Evolutionary conservation across 2,797 vertebrate genomes (phyloP).

Genomic region (Sebastes itinus): DNA sequence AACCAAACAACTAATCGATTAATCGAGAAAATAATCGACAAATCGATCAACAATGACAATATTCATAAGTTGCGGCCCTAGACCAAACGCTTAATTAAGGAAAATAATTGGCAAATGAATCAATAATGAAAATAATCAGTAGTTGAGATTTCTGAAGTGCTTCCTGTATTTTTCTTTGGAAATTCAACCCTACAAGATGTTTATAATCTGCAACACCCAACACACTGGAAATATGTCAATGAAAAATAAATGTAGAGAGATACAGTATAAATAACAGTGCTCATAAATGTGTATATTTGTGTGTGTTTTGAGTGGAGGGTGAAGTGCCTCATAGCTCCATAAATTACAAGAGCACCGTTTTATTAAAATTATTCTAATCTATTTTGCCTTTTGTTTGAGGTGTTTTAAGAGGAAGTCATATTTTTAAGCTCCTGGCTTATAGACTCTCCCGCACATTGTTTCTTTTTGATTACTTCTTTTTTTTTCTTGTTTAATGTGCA

Average conservation of each 20-base stretch:
- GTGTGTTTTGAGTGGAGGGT: neutral
- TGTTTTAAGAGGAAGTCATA: conserved; percentile 16
- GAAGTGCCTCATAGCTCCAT: neutral
- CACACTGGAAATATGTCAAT: neutral
- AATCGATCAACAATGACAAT: too few relatives aligned
- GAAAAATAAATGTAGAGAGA: neutral
- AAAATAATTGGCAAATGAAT: neutral
- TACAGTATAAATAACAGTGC: neutral
- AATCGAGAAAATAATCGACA: too few relatives aligned
- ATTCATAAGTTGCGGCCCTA: rapidly evolving
- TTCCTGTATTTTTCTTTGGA: neutral
- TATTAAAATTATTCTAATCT: conserved; percentile 22
- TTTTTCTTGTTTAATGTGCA: conserved; percentile 47
- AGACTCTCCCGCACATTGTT: conserved; percentile 17
- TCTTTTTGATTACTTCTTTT: conserved; percentile 27
- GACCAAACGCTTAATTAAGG: rapidly evolving
- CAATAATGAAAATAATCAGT: neutral
- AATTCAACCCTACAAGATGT: neutral
- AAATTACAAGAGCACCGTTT: conserved; percentile 25
- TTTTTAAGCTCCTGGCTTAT: conserved; percentile 24
- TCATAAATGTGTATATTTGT: neutral
- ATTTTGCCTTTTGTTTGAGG: conserved; percentile 38
- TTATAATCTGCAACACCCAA: neutral
- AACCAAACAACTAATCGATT: too few relatives aligned
- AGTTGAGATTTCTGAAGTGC: neutral